Evolutionary conservation across 2,797 vertebrate species (phyloP), one percentile per base, ranked within the genome.

Genomic region (Microctenopoma lineatum): DNA sequence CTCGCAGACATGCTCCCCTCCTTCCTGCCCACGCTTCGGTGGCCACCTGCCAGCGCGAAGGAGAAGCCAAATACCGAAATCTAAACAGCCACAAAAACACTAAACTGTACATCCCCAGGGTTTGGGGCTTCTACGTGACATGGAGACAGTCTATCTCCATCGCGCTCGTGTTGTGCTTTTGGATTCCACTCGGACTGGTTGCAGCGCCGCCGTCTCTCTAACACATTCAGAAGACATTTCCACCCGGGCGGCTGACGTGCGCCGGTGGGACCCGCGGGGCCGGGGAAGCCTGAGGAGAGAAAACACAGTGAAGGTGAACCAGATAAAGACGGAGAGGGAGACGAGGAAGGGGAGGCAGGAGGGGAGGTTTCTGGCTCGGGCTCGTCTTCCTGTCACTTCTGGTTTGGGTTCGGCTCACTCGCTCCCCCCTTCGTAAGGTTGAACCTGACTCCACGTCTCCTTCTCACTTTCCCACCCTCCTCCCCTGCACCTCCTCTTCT

Each of bases 41-140:
- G 79, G 87, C 80, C 48, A 3, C 60, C 38, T 1, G 82, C 87
- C 87, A 89, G 66, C 26, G 21, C 72, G 52, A 79, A 90, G 87
- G 84, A 74, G 53, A 81, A 84, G 84, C 85, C 82, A 79, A 84
- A 88, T 79, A 69, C 64, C 9, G 25, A 90, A 91, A 87, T 72
- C 73, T 65, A 90, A 91, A 92, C 86, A 92, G 70, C 68, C 70
- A 71, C 71, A 79, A 78, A 85, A 87, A 84, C 82, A 85, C 84
- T 83, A 84, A 88, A 84, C 84, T 84, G 81, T 59, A 46, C 64
- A 64, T 62, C 70, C 46, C 57, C 51, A 11, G 63, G 46, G 60
- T 64, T 77, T 75, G 52, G 13, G 41, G 61, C 74, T 79, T 75
- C 29, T 53, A 66, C 66, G 13, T 13, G 55, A 78, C 65, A 65